phyloP scores from a whole-genome alignment of 2,797 vertebrate genomes.

The Selene dorsalis region DNA sequence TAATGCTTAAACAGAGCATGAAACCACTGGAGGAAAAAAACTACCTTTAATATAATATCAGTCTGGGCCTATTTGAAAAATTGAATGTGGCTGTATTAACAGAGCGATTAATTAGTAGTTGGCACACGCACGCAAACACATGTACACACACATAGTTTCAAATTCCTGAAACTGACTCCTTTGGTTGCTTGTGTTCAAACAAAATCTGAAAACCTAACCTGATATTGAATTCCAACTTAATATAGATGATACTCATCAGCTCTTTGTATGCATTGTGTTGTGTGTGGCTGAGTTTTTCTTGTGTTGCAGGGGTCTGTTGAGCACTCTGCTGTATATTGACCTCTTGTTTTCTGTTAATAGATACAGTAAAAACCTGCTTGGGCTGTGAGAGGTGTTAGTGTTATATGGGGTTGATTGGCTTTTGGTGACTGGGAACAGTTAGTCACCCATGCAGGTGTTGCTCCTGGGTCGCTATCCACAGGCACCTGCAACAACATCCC shows the following conservation, averaged over 20 bases:
- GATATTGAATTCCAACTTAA: conserved; percentile 55
- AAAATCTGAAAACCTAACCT: conserved; percentile 24
- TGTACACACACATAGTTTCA: not conserved
- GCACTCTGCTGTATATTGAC: conserved; percentile 64
- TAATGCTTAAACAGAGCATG: not conserved
- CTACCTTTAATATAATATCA: not conserved
- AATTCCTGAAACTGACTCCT: conserved; percentile 12
- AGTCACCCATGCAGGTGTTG: conserved; percentile 59
- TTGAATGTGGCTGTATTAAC: conserved; percentile 7
- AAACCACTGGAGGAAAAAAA: no score
- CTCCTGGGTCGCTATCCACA: conserved; percentile 1
- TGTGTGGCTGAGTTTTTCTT: conserved; percentile 49
- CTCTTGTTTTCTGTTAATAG: conserved; percentile 58
- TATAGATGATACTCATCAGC: conserved; percentile 28
- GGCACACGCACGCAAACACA: no score
- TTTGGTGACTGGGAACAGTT: conserved; percentile 41
- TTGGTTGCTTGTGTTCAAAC: conserved; percentile 23
- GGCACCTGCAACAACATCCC: not conserved
- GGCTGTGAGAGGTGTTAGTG: conserved; percentile 50
- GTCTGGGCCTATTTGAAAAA: not conserved
- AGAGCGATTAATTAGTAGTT: not conserved
- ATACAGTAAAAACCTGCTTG: conserved; percentile 53
- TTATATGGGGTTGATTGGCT: conserved; percentile 52
- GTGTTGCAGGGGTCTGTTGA: conserved; percentile 45
- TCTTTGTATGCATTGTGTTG: conserved; percentile 1